Conservation (phyloP, 2,888 invertebrate species). For the Pimpla rufipes region DNA sequence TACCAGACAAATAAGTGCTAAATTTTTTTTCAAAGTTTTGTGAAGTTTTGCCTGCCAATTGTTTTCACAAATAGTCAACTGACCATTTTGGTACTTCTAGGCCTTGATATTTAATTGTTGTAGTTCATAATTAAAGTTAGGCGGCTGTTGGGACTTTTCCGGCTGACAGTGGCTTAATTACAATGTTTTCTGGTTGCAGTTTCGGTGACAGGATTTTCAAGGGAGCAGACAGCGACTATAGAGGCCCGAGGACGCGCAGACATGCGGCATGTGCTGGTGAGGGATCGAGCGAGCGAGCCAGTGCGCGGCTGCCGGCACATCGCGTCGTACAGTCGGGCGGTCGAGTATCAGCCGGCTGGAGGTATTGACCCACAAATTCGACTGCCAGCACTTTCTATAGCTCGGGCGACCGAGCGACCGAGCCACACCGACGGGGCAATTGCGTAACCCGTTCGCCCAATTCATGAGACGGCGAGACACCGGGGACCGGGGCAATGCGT, state of each 20-base stretch:
- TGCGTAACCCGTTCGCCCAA: slow-evolving; percentile 57
- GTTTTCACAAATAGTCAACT: too few species aligned
- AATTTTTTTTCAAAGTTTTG: too few species aligned
- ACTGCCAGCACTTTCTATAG: slow-evolving; percentile 65
- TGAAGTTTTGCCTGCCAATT: too few species aligned
- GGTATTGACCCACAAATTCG: slow-evolving; percentile 71
- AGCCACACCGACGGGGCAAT: slow-evolving; percentile 42
- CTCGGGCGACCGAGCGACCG: slow-evolving; percentile 31
- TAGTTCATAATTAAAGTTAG: too few species aligned
- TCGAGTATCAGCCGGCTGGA: slow-evolving; percentile 57
- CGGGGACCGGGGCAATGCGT: background rate
- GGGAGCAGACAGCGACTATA: background rate
- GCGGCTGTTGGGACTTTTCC: too few species aligned
- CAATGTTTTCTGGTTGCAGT: too few species aligned
- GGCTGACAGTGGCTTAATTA: too few species aligned
- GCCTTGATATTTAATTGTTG: too few species aligned
- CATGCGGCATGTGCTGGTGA: background rate
- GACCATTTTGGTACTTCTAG: too few species aligned
- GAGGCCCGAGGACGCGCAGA: background rate
- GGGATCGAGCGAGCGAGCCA: slow-evolving; percentile 2
- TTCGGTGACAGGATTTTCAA: too few species aligned
- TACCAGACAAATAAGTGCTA: too few species aligned
- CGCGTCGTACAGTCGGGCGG: slow-evolving; percentile 28
- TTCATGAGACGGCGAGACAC: slow-evolving; percentile 46
- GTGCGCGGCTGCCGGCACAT: background rate